Conservation (phyloP, 2,113 vertebrate species). For the Willisornis vidua region DNA sequence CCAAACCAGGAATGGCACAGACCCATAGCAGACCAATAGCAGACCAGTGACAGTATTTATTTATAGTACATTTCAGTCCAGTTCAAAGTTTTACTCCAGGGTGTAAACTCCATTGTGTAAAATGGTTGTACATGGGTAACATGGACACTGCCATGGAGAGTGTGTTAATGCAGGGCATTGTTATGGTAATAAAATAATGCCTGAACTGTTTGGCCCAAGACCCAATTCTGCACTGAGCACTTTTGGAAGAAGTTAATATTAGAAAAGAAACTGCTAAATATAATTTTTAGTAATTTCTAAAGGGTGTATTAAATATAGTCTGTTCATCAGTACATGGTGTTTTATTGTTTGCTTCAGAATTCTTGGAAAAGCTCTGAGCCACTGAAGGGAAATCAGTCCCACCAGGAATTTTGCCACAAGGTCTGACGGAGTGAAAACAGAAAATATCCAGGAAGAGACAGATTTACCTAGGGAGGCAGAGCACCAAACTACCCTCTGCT, state of each 20-base stretch:
- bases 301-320: background rate
- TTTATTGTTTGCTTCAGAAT: background rate
- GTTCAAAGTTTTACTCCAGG: background rate
- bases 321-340: background rate
- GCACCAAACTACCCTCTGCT: background rate
- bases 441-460: background rate
- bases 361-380: background rate
- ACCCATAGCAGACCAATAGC: background rate
- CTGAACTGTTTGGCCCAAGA: background rate
- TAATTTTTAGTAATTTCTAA: background rate
- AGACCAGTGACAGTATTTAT: background rate
- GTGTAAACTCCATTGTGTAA: background rate
- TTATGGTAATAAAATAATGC: background rate
- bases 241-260: background rate
- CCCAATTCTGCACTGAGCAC: background rate
- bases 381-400: background rate
- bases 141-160: background rate
- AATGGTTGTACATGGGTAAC: background rate
- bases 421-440: background rate
- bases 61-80: background rate
- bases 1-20: background rate
- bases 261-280: background rate
- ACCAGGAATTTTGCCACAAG: background rate
- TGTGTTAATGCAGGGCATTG: background rate
- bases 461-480: background rate